Evolutionary conservation across 1,140 invertebrate species (phyloP).

Genomic region (Andricus grossulariae): DNA sequence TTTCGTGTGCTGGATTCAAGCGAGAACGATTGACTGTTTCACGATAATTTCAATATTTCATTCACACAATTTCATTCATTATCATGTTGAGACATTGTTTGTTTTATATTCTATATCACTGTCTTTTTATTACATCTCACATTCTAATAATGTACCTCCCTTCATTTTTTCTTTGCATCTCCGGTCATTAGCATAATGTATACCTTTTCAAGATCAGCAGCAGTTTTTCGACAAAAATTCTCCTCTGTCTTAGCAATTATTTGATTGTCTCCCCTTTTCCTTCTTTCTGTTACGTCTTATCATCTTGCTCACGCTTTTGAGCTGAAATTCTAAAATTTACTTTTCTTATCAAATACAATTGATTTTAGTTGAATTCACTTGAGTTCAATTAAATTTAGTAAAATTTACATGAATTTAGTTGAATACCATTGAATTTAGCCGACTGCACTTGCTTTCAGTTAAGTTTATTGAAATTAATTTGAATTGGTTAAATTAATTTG

Average conservation of each 20-base stretch:
- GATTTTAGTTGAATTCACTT: too few species aligned
- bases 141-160: slow-evolving; percentile 35
- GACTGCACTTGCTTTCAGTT: too few species aligned
- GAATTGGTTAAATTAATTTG: too few species aligned
- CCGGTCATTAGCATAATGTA: neutral
- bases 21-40: slow-evolving; percentile 1
- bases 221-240: neutral
- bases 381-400: too few species aligned
- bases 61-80: neutral
- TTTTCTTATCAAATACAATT: too few species aligned
- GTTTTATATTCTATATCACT: slow-evolving; percentile 36
- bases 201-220: slow-evolving; percentile 27
- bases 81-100: slow-evolving; percentile 22
- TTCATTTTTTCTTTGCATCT: slow-evolving; percentile 41
- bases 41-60: slow-evolving; percentile 1
- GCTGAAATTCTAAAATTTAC: too few species aligned
- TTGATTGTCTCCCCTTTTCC: neutral
- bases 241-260: neutral
- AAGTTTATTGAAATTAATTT: too few species aligned
- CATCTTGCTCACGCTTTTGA: too few species aligned
- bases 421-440: too few species aligned
- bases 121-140: slow-evolving; percentile 23
- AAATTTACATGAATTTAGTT: too few species aligned
- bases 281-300: neutral
- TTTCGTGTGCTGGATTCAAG: neutral